Percentiles rank a stretch among this genome's conserved stretches.
These are phyloP conservation scores for Plumapathes pennacea DNA, from an alignment of 92 coral and sea anemone species.

Conservation along the genomic window DNA sequence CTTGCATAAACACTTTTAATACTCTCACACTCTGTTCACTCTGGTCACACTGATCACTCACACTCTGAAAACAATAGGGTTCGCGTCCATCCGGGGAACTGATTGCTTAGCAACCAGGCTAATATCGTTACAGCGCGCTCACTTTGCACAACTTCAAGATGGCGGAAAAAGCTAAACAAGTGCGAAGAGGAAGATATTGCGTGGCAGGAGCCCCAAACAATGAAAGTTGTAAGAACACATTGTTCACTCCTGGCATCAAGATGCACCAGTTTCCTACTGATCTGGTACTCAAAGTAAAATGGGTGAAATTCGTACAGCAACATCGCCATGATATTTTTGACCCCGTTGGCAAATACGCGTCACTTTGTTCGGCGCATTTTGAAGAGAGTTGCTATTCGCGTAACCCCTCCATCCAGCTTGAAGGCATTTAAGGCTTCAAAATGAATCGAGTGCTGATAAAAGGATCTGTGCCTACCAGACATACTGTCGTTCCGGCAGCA, in stretches of 20 bases:
- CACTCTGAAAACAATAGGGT: no score
- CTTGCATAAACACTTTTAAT: no score
- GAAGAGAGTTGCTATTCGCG: constrained; percentile 20
- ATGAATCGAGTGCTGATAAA: constrained; percentile 1
- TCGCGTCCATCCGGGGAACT: no score
- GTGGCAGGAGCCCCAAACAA: constrained; percentile 61
- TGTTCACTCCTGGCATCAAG: constrained; percentile 19
- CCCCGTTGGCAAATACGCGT: constrained; percentile 10
- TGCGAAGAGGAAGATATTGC: constrained; percentile 38
- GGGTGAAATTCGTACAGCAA: constrained; percentile 34
- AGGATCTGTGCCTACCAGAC: constrained; percentile 18
- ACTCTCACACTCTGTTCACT: no score
- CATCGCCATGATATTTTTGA: constrained; percentile 41
- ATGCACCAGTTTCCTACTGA: constrained; percentile 44
- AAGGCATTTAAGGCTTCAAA: neutral
- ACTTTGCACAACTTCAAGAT: no score
- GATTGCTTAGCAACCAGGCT: no score
- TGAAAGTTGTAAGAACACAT: constrained; percentile 37
- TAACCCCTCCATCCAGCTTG: no score
- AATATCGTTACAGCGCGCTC: no score
- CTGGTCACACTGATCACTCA: no score
- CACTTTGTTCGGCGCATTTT: constrained; percentile 6
- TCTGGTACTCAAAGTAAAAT: constrained; percentile 2
- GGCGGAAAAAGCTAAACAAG: no score
- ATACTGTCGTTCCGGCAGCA: neutral